Evolutionary conservation across 2,113 vertebrate species (phyloP), one percentile per base, ranked within the genome.

Genomic region (Glaucomys volans): DNA sequence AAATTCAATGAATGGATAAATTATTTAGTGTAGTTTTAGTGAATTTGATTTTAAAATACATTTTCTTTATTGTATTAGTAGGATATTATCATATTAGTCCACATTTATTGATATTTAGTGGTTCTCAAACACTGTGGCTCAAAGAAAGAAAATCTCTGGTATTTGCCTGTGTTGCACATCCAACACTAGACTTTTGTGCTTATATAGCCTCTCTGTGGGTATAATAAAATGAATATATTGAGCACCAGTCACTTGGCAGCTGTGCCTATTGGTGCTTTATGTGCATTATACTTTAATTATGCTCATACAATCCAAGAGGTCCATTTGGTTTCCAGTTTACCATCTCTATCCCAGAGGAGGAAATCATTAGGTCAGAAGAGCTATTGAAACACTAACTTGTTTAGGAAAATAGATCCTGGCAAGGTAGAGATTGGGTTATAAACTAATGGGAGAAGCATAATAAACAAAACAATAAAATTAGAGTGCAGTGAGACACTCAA

Each of bases 351-450:
- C 76, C 18, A 90, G 40, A 81, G 74, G 52, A 94, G 17, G 64
- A 95, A 47, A 47, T 59, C 79, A 74, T 37, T 37, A 91, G 69
- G 82, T 91, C 57, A 93, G 74, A 94, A 62, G 8, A 32, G 6
- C 66, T 83, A 79, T 0, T 66, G 79, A 94, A 95, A 83, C 37
- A 37, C 22, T 87, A 89, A 84, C 30, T 80, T 64, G 44, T 40
- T 95, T n/a, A 90, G 75, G 80, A 92, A 96, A 91, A 93, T 26
- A 54, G 79, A 74, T 87, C 52, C 62, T 75, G 64, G 86, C 74
- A 91, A 84, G 57, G 75, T 74, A 62, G 66, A 95, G 54, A 86
- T 11, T 71, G 66, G 35, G 26, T 52, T 81, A 81, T 93, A 67
- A 95, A 75, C 69, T 28, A 93, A 91, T 26, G 35, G 69, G 52